Percentiles rank a stretch among this genome's conserved stretches.
Conservation (phyloP, 2,888 invertebrate genomes). For the Timandra comae region DNA sequence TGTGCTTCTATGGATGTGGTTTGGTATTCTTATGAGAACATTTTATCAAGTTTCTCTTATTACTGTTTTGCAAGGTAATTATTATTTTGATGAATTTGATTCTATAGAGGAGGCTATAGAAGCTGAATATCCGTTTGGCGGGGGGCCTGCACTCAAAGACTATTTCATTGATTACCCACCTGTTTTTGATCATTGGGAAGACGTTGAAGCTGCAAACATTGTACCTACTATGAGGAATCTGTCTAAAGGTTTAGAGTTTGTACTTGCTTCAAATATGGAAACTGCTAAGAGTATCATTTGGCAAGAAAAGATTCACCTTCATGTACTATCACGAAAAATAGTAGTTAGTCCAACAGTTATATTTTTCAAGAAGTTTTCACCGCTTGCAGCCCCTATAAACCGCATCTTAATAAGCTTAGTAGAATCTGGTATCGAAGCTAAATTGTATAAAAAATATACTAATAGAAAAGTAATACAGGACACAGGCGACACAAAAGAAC, state of each 20-base stretch:
- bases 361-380: constrained; percentile 58
- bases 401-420: constrained; percentile 35
- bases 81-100: constrained; percentile 36
- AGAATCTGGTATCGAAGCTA: constrained; percentile 46
- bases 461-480: constrained; percentile 5
- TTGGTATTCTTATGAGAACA: constrained; percentile 53
- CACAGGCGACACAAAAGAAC: constrained; percentile 21
- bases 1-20: constrained; percentile 51
- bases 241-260: constrained; percentile 43
- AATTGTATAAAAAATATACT: constrained; percentile 36
- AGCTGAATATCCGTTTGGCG: constrained; percentile 47
- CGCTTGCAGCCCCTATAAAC: constrained; percentile 37
- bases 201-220: constrained; percentile 33
- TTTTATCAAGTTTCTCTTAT: constrained; percentile 57
- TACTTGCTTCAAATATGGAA: constrained; percentile 45
- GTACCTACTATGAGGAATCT: constrained; percentile 31
- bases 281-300: constrained; percentile 32
- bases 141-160: constrained; percentile 46
- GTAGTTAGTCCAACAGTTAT: constrained; percentile 40
- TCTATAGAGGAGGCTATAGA: constrained; percentile 45
- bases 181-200: constrained; percentile 43
- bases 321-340: constrained; percentile 41
- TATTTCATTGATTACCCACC: constrained; percentile 43
- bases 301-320: constrained; percentile 29
- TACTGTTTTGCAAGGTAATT: constrained; percentile 45